Conservation (phyloP, 92 coral and sea anemone genomes). For the Epizoanthus illoricatus region DNA sequence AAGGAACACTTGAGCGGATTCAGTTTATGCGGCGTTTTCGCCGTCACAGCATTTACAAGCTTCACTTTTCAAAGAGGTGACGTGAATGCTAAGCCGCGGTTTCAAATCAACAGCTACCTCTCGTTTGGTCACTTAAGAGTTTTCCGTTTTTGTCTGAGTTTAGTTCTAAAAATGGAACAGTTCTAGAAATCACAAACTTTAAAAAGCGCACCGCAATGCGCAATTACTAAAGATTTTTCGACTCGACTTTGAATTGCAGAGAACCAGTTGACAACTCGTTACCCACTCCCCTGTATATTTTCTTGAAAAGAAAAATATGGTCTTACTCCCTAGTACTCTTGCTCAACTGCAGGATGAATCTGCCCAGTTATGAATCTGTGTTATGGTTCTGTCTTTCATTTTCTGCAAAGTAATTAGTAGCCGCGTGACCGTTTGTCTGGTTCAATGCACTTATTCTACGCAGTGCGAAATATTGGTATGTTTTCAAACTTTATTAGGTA, state of each 20-base stretch:
- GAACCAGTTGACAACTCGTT: neutral
- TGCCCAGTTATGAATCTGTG: slow-evolving; percentile 9
- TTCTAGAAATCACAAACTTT: neutral
- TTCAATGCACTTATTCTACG: neutral
- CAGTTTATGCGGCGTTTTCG: slow-evolving; percentile 9
- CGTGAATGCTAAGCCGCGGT: slow-evolving; percentile 10
- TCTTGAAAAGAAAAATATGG: neutral
- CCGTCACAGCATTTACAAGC: slow-evolving; percentile 6
- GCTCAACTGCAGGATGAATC: slow-evolving; percentile 8
- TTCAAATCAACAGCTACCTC: slow-evolving; percentile 27
- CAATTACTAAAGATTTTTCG: no score
- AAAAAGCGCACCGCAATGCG: no score
- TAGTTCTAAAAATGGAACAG: neutral
- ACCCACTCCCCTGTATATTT: neutral
- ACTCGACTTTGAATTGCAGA: no score
- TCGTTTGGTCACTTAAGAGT: slow-evolving; percentile 10
- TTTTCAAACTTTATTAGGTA: neutral
- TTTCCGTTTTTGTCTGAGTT: slow-evolving; percentile 5
- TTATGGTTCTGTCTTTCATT: slow-evolving; percentile 25
- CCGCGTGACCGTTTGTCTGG: neutral
- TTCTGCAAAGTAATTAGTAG: slow-evolving; percentile 15
- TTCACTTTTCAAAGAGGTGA: slow-evolving; percentile 9
- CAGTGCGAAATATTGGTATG: neutral
- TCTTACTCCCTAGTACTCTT: neutral
- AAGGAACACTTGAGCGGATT: slow-evolving; percentile 38